Evolutionary conservation across 2,888 invertebrate species (phyloP).

Genomic region (Plebejus argus): DNA sequence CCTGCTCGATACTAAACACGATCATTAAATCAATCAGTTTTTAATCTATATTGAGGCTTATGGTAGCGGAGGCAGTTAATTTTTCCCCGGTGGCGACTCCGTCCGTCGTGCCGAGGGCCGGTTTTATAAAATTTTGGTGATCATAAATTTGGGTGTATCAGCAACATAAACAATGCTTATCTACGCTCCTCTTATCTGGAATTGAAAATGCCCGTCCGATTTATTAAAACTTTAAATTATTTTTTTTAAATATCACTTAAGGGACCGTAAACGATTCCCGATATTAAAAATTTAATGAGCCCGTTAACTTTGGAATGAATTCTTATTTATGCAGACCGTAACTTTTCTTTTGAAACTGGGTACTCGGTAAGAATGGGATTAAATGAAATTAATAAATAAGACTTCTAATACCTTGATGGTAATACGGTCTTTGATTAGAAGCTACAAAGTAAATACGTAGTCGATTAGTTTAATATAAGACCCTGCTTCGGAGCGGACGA

Average conservation of each 20-base stretch:
- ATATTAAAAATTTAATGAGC: constrained; percentile 10
- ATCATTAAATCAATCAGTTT: constrained; percentile 47
- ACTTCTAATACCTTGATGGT: background rate
- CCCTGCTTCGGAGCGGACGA: background rate
- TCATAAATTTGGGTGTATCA: constrained; percentile 62
- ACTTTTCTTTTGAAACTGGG: background rate
- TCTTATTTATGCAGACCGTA: constrained; percentile 9
- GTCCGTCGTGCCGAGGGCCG: constrained; percentile 58
- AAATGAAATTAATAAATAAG: background rate
- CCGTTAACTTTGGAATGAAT: background rate
- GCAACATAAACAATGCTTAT: constrained; percentile 70
- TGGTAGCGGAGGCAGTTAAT: constrained; percentile 32
- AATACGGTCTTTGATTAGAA: background rate
- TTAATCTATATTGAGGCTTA: constrained; percentile 50
- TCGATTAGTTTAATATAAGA: background rate
- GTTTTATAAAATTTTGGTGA: constrained; percentile 66
- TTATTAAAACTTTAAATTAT: constrained; percentile 39
- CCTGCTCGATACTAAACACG: constrained; percentile 23
- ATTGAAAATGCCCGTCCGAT: constrained; percentile 52
- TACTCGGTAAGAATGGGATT: background rate
- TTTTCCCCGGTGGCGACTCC: constrained; percentile 52
- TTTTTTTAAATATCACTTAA: constrained; percentile 6
- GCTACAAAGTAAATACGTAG: background rate
- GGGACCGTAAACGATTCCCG: background rate
- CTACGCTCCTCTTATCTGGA: constrained; percentile 59